These are phyloP conservation scores for Trichomalopsis sarcophagae DNA, from an alignment of 1,140 invertebrate species.

Conservation along the genomic window DNA sequence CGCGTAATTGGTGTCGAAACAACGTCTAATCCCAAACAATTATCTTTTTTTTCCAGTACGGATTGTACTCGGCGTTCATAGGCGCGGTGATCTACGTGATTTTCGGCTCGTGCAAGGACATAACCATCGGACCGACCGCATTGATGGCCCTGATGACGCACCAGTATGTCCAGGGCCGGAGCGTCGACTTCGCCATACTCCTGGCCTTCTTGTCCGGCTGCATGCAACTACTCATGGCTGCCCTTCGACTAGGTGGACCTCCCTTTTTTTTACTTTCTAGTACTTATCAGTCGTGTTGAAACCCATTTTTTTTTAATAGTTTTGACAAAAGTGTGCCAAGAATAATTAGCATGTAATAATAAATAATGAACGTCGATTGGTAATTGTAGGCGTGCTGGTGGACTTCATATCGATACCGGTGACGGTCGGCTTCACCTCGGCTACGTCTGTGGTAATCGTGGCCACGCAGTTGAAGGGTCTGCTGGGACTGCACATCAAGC, in stretches of 20 bases:
- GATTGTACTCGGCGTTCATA: slow-evolving; percentile 93
- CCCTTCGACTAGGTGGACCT: slow-evolving; percentile 82
- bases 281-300: too few relatives aligned
- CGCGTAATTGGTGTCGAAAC: neutral
- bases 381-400: slow-evolving; percentile 87
- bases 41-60: slow-evolving; percentile 78
- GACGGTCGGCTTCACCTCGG: slow-evolving; percentile 94
- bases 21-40: neutral
- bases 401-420: slow-evolving; percentile 97
- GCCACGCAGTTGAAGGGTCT: slow-evolving; percentile 91
- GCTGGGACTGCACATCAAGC: slow-evolving; percentile 84
- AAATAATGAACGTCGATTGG: neutral
- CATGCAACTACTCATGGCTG: slow-evolving; percentile 88
- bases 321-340: neutral
- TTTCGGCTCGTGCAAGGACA: slow-evolving; percentile 93
- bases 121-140: slow-evolving; percentile 92
- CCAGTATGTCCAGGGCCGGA: slow-evolving; percentile 81
- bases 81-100: slow-evolving; percentile 94
- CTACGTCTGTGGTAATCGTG: slow-evolving; percentile 94
- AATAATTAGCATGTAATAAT: neutral
- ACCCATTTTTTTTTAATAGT: too few relatives aligned
- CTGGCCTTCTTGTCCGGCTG: slow-evolving; percentile 89
- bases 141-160: slow-evolving; percentile 89
- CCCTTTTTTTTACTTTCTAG: neutral
- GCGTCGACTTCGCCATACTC: slow-evolving; percentile 87